A percentile compares a stretch with the other conserved stretches of the same genome.
phyloP scores from a whole-genome alignment of 2,797 vertebrate genomes.

The Pseudochaenichthys georgianus region DNA sequence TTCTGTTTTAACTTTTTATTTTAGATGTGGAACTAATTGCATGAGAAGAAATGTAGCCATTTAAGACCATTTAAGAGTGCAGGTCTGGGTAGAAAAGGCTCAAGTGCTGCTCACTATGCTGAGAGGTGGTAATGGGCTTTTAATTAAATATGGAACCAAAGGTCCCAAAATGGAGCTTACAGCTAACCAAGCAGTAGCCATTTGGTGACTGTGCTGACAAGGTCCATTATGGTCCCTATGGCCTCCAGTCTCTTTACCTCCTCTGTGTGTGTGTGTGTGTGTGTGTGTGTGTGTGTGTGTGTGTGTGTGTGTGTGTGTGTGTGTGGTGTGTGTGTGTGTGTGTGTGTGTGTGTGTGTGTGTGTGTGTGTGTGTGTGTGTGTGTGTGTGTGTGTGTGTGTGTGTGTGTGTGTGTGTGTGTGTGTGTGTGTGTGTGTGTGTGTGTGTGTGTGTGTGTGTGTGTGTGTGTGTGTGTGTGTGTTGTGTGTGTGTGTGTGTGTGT shows the following conservation, averaged over 20 bases:
- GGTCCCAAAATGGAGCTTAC: constrained; percentile 92
- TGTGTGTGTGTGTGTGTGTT: too few relatives aligned
- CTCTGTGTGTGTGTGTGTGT: too few relatives aligned
- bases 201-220: constrained; percentile 89
- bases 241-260: constrained; percentile 77
- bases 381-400: too few relatives aligned
- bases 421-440: too few relatives aligned
- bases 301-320: too few relatives aligned
- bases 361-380: too few relatives aligned
- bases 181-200: constrained; percentile 90
- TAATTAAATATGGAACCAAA: constrained; percentile 94
- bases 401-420: too few relatives aligned
- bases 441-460: too few relatives aligned
- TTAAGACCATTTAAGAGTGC: constrained; percentile 89
- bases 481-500: too few relatives aligned
- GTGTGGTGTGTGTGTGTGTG: too few relatives aligned
- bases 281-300: too few relatives aligned
- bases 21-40: constrained; percentile 70
- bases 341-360: too few relatives aligned
- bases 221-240: constrained; percentile 84
- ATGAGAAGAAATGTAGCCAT: constrained; percentile 84
- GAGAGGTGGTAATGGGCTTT: constrained; percentile 92
- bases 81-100: constrained; percentile 82
- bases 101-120: constrained; percentile 87
- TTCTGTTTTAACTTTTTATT: constrained; percentile 50